Conservation (phyloP, 1,140 invertebrate genomes). For the Drosophila cardini region DNA sequence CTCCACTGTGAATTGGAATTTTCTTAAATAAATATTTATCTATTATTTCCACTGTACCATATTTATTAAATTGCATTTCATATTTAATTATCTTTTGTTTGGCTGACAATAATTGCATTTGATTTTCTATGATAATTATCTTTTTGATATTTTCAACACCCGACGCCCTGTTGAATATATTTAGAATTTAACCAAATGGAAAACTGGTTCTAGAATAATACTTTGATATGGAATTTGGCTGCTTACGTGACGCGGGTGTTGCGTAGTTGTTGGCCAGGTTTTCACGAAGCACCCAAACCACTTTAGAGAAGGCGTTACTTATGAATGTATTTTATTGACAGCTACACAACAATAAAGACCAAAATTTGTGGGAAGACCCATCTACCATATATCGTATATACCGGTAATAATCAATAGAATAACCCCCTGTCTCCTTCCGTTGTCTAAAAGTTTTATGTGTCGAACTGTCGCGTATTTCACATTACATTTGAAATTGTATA, state of each 20-base stretch:
- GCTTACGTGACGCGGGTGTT: conserved; percentile 66
- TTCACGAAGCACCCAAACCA: conserved; percentile 23
- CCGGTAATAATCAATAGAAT: conserved; percentile 30
- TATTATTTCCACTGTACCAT: conserved; percentile 1
- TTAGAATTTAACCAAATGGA: conserved; percentile 75
- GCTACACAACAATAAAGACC: conserved; percentile 49
- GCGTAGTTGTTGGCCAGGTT: conserved; percentile 45
- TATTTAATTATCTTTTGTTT: conserved; percentile 54
- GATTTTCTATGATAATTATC: conserved; percentile 47
- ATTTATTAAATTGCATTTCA: conserved; percentile 66
- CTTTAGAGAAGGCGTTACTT: conserved; percentile 53
- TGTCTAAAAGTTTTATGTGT: conserved; percentile 4
- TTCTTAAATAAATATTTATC: too few species aligned
- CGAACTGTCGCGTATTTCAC: conserved; percentile 54
- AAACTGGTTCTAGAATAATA: conserved; percentile 52
- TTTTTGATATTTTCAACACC: conserved; percentile 66
- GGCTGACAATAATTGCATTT: conserved; percentile 70
- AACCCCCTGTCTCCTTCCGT: background rate
- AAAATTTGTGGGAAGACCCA: conserved; percentile 42
- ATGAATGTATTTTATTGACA: conserved; percentile 55
- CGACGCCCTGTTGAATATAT: conserved; percentile 47
- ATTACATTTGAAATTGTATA: conserved; percentile 75
- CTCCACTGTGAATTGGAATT: conserved; percentile 27
- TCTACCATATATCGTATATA: conserved; percentile 24
- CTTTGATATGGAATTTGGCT: conserved; percentile 44